Evolutionary conservation across 2,797 vertebrate genomes (phyloP).

Genomic region (Threskiornis aethiopicus): DNA sequence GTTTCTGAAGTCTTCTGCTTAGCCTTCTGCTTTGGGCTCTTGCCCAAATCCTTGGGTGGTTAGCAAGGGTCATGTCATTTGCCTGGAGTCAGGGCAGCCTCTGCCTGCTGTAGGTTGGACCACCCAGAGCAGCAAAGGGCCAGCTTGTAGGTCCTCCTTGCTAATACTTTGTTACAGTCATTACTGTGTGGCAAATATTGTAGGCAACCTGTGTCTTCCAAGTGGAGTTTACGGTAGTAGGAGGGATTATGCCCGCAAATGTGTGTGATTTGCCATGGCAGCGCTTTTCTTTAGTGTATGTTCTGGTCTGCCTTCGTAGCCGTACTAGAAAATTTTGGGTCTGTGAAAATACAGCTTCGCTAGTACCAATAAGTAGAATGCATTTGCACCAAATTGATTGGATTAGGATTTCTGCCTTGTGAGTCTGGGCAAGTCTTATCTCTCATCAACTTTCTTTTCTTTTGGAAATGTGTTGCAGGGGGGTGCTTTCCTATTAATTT

Average conservation of each 20-base stretch:
- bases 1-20: background rate
- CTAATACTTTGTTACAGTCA: background rate
- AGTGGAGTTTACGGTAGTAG: background rate
- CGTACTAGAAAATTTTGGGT: background rate
- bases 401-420: background rate
- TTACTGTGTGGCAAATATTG: background rate
- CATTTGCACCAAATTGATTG: background rate
- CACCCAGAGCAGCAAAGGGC: background rate
- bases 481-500: constrained; percentile 16
- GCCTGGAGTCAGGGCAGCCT: background rate
- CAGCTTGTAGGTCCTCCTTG: background rate
- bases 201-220: background rate
- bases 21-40: background rate
- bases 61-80: background rate
- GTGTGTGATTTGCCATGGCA: background rate
- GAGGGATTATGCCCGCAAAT: background rate
- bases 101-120: background rate
- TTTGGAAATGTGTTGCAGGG: background rate
- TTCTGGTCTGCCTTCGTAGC: background rate
- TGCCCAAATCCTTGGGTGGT: background rate
- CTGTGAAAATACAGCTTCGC: background rate
- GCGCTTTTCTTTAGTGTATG: background rate
- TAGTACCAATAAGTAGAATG: background rate
- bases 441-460: background rate
- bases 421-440: background rate